Evolutionary conservation across 2,888 invertebrate species (phyloP), one percentile per base, ranked within the genome.

Genomic region (Netelia virgata): DNA sequence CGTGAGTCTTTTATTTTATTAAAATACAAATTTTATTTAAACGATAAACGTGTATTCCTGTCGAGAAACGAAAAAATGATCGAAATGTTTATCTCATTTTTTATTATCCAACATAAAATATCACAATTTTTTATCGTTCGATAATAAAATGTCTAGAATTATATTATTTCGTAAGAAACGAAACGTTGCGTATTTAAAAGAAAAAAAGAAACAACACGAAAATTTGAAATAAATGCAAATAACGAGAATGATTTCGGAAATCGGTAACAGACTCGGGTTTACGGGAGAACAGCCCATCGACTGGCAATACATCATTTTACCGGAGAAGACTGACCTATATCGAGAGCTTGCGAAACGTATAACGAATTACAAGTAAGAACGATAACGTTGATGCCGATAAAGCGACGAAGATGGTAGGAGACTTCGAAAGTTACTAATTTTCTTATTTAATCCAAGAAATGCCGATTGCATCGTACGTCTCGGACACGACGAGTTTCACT

Each of bases 401-500:
- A 18, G 14, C 61, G 10, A 43, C 9, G 1, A 14, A 11, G 36
- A 23, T 14, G 6, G 28, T 9, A 16, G 9, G 57, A 57, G 57
- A 57, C 16, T 36, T 14, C 0, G 28, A 23, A 10, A 64, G 23
- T n/a, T 11, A 36, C 1, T 59, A 18, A n/a, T 16, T 16, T 59
- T 59, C 10, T 23, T 9, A 57, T 14, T 41, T 36, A n/a, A 41
- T 91, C 90, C 23, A 93, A 96, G 96, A 90, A 96, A 96, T 89
- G 96, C 96, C 2, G 96, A 97, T 90, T 96, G 96, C 66, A 94
- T 95, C 72, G 94, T 96, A 5, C 95, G 95, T 86, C 95, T 96
- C 75, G 96, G 95, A 14, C 94, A 95, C 82, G 95, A 96, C 88
- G 95, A 96, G 89, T 96, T 96, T 88, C 95, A 95, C 85, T 96